phyloP scores from a whole-genome alignment of 2,797 vertebrate species.

The Novumbra hubbsi region DNA sequence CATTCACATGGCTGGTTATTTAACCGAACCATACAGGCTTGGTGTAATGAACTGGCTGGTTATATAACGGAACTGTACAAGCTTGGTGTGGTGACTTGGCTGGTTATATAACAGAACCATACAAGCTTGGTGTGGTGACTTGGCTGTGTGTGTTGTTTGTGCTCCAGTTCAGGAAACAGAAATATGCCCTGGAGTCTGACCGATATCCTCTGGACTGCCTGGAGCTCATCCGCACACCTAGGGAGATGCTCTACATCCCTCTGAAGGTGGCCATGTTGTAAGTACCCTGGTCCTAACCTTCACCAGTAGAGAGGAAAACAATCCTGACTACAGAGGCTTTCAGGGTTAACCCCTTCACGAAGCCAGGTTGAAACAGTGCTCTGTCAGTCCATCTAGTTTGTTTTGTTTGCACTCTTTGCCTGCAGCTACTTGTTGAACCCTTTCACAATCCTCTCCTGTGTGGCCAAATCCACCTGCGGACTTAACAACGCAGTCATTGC shows the following conservation, averaged over 20 bases:
- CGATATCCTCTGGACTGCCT: conserved; percentile 87
- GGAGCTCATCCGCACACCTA: conserved; percentile 90
- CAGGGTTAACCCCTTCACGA: not conserved
- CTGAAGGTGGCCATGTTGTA: conserved; percentile 85
- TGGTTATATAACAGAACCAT: not conserved
- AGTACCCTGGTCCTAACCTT: conserved; percentile 17
- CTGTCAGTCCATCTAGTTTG: not conserved
- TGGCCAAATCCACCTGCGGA: conserved; percentile 94
- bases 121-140: not conserved
- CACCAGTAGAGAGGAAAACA: not conserved
- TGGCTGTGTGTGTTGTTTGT: not conserved
- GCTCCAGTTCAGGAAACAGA: conserved; percentile 92
- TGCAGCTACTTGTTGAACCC: conserved; percentile 94
- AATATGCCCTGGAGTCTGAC: conserved; percentile 86
- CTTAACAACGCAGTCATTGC: conserved; percentile 91
- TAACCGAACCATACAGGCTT: not conserved
- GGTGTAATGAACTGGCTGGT: not conserved
- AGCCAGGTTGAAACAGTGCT: not conserved
- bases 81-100: not conserved
- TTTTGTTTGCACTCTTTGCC: not conserved
- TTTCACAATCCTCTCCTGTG: conserved; percentile 93
- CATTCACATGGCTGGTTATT: not conserved
- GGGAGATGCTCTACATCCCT: conserved; percentile 92
- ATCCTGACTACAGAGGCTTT: not conserved
- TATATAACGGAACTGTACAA: not conserved